phyloP scores from a whole-genome alignment of 2,888 invertebrate species.

The Gymnoscelis rufifasciata region DNA sequence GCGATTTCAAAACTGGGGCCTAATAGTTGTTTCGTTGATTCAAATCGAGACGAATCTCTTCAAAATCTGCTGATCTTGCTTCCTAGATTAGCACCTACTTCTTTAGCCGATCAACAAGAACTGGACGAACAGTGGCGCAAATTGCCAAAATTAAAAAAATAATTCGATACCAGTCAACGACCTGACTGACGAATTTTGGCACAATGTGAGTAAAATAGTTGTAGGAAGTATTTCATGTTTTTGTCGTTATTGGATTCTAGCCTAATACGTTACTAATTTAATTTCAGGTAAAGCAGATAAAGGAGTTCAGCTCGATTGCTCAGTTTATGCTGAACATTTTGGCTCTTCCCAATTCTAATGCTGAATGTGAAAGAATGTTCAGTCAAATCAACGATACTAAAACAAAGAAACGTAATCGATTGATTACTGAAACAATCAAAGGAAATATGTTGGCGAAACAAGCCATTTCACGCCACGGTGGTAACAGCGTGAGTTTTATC shows the following conservation, averaged over 20 bases:
- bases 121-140: not conserved
- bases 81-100: not conserved
- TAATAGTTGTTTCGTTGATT: not conserved
- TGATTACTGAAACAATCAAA: constrained; percentile 1
- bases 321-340: not conserved
- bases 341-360: not conserved
- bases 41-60: not conserved
- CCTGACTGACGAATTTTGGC: no score
- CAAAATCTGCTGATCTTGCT: not conserved
- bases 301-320: not conserved
- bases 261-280: not conserved
- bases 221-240: no score
- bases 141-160: not conserved
- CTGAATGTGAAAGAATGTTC: no score
- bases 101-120: not conserved
- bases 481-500: not conserved
- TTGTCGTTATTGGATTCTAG: no score
- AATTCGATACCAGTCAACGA: no score
- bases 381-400: constrained; percentile 2
- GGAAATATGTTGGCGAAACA: constrained; percentile 4
- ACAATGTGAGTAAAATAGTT: no score
- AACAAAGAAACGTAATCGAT: constrained; percentile 1
- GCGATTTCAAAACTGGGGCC: not conserved
- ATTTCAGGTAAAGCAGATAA: not conserved
- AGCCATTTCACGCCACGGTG: constrained; percentile 1